Evolutionary conservation across 2,113 vertebrate genomes (phyloP).

Genomic region (Sciurus niger): DNA sequence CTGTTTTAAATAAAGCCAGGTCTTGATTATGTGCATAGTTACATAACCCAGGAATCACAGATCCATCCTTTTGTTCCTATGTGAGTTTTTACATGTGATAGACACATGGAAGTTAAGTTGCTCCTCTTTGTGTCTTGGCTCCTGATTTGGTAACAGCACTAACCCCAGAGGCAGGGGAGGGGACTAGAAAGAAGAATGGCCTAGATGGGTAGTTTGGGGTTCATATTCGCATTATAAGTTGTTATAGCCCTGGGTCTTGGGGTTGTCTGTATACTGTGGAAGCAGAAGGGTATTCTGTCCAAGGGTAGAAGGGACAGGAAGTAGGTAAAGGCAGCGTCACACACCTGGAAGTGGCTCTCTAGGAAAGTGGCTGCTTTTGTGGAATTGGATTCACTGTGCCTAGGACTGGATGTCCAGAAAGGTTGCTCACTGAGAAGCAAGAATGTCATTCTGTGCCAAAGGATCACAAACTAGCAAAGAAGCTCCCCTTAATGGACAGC

Average conservation of each 20-base stretch:
- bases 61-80: background rate
- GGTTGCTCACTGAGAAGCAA: background rate
- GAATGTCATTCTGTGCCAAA: background rate
- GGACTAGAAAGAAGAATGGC: background rate
- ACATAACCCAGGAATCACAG: background rate
- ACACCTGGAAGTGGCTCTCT: no score
- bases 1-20: conserved; percentile 51
- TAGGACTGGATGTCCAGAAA: background rate
- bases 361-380: background rate
- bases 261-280: background rate
- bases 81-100: background rate
- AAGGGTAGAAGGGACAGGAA: background rate
- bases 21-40: conserved; percentile 15
- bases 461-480: background rate
- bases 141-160: background rate
- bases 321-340: background rate
- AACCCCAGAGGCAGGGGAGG: background rate
- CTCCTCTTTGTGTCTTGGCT: background rate
- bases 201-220: background rate
- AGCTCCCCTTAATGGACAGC: background rate
- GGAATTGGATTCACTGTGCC: background rate
- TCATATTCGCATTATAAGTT: background rate
- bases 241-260: background rate
- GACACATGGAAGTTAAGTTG: background rate
- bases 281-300: background rate